Evolutionary conservation across 2,113 vertebrate species (phyloP).

Genomic region (Nannobrachium achirus): DNA sequence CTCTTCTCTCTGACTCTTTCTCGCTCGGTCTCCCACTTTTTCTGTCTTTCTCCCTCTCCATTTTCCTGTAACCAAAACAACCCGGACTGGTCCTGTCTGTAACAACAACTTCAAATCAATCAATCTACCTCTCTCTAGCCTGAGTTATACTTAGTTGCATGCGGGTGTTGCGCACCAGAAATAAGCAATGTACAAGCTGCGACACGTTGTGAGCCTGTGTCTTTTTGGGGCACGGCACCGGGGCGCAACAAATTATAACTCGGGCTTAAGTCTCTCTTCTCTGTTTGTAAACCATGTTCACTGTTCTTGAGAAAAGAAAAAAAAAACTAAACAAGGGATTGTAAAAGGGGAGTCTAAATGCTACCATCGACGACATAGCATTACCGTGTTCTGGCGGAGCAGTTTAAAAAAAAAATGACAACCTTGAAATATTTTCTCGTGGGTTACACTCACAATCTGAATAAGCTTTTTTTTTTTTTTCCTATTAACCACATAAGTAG

Average conservation of each 20-base stretch:
- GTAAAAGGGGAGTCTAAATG: conserved; percentile 67
- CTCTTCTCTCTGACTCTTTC: conserved; percentile 30
- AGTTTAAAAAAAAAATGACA: conserved; percentile 22
- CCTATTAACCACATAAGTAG: conserved; percentile 75
- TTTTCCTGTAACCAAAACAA: conserved; percentile 48
- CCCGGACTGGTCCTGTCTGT: conserved; percentile 59
- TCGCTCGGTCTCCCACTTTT: too few species aligned
- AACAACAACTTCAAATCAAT: conserved; percentile 85
- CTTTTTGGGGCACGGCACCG: too few species aligned
- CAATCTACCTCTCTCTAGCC: conserved; percentile 92
- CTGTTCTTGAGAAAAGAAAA: conserved; percentile 69
- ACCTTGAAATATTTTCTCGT: conserved; percentile 53
- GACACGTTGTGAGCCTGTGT: too few species aligned
- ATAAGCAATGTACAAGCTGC: too few species aligned
- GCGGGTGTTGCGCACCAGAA: too few species aligned
- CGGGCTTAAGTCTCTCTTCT: conserved; percentile 70
- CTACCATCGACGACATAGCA: conserved; percentile 74
- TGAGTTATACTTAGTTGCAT: too few species aligned
- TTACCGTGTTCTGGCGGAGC: conserved; percentile 68
- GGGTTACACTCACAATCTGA: conserved; percentile 78
- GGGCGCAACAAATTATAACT: too few species aligned
- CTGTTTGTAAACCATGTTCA: conserved; percentile 75
- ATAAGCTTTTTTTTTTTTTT: conserved; percentile 85
- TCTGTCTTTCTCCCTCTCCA: conserved; percentile 44
- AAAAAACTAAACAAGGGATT: conserved; percentile 82